Percentiles rank a stretch among this genome's conserved stretches.
These are phyloP conservation scores for Enteromius viviparus DNA, from an alignment of 2,797 vertebrate genomes.

Conservation along the genomic window DNA sequence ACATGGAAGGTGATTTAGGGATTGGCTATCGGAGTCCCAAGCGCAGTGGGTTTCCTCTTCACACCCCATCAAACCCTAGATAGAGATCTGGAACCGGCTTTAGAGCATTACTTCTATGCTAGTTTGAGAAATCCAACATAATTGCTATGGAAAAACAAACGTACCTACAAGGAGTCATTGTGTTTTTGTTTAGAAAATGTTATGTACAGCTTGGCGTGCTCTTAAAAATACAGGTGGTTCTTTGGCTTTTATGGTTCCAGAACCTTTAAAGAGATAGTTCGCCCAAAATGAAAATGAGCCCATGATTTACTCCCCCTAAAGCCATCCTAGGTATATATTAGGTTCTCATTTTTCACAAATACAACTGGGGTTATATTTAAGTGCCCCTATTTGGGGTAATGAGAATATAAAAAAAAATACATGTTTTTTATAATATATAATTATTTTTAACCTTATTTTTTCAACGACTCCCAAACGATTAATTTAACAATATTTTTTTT, in stretches of 20 bases:
- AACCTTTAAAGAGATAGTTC: neutral
- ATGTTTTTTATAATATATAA: too few relatives aligned
- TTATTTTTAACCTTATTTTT: too few relatives aligned
- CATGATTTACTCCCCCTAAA: neutral
- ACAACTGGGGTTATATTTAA: too few relatives aligned
- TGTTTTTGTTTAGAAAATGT: neutral
- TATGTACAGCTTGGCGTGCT: neutral
- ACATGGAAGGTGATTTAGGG: constrained; percentile 38
- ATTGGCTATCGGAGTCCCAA: constrained; percentile 48
- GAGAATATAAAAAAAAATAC: too few relatives aligned
- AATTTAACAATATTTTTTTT: too few relatives aligned
- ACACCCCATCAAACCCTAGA: constrained; percentile 21
- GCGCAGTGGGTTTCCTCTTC: constrained; percentile 39
- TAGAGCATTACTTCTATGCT: constrained; percentile 20
- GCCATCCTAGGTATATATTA: neutral
- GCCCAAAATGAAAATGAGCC: neutral
- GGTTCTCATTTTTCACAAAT: neutral
- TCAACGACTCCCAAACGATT: too few relatives aligned
- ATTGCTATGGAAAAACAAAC: constrained; percentile 25
- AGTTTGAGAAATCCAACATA: constrained; percentile 23
- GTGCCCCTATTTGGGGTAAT: too few relatives aligned
- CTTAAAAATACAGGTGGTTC: neutral
- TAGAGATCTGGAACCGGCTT: neutral
- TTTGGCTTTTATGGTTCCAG: neutral
- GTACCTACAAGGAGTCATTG: neutral